A percentile compares a stretch with the other conserved stretches of the same genome.
Evolutionary conservation across 2,888 invertebrate species (phyloP).

Genomic region (Tuberolachnus salignus): DNA sequence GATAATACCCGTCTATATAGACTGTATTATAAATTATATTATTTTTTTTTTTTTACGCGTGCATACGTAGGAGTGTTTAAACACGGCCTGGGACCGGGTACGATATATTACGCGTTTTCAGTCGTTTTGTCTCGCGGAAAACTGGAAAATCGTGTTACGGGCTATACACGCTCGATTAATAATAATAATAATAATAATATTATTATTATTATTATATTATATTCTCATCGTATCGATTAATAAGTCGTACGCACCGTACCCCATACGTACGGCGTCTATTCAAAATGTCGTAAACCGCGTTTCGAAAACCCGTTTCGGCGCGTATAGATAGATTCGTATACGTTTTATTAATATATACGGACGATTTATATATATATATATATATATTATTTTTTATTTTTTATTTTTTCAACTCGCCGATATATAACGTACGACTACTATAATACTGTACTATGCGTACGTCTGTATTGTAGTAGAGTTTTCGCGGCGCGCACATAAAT

Average conservation of each 20-base stretch:
- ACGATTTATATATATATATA: too few species aligned
- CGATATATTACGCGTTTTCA: conserved; percentile 7
- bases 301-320: conserved; percentile 33
- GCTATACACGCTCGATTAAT: conserved; percentile 10
- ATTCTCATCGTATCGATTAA: too few species aligned
- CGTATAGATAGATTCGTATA: conserved; percentile 2
- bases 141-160: conserved; percentile 52
- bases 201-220: too few species aligned
- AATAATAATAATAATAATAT: too few species aligned
- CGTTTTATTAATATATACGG: too few species aligned
- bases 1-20: too few species aligned
- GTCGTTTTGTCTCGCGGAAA: not conserved
- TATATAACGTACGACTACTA: too few species aligned
- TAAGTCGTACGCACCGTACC: conserved; percentile 42
- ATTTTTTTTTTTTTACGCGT: too few species aligned
- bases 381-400: too few species aligned
- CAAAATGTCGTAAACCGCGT: conserved; percentile 42
- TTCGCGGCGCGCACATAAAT: conserved; percentile 12
- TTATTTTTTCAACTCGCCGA: not conserved
- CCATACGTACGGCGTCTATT: not conserved
- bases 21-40: too few species aligned
- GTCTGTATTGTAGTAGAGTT: not conserved
- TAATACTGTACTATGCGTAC: not conserved
- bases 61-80: not conserved
- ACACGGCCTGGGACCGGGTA: conserved; percentile 1